Evolutionary conservation across 2,888 invertebrate species (phyloP).

Genomic region (Synergus laeviventris): DNA sequence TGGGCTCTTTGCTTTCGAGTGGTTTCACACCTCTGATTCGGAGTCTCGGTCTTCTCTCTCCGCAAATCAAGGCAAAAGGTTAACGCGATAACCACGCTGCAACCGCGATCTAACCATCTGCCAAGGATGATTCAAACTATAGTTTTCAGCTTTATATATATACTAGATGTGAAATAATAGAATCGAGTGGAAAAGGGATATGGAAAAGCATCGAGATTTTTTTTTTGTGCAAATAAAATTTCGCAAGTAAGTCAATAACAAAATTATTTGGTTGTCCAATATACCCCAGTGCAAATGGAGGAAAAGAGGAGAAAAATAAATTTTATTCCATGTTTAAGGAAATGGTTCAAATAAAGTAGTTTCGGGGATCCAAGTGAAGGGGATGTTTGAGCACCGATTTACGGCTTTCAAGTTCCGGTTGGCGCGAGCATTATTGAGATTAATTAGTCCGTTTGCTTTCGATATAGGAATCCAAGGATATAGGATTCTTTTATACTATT

Average conservation of each 20-base stretch:
- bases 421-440: constrained; percentile 73
- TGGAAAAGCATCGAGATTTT: too few relatives aligned
- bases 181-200: too few relatives aligned
- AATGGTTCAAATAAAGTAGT: constrained; percentile 54
- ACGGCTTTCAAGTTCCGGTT: constrained; percentile 71
- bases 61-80: constrained; percentile 71
- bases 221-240: too few relatives aligned
- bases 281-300: too few relatives aligned
- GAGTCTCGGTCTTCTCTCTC: constrained; percentile 44
- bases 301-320: background rate
- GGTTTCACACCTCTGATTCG: constrained; percentile 73
- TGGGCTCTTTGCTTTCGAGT: constrained; percentile 75
- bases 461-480: constrained; percentile 52
- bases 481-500: background rate
- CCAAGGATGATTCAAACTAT: constrained; percentile 46
- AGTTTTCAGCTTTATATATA: background rate
- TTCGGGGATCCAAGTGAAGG: constrained; percentile 53
- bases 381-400: constrained; percentile 66
- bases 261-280: too few relatives aligned
- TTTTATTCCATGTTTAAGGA: constrained; percentile 45
- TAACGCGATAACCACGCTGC: constrained; percentile 74
- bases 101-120: constrained; percentile 65
- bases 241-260: too few relatives aligned
- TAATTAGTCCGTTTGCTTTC: constrained; percentile 66
- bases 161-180: background rate